A percentile compares a stretch with the other conserved stretches of the same genome.
phyloP scores from a whole-genome alignment of 2,888 invertebrate genomes.

The Limnephilus auricula region DNA sequence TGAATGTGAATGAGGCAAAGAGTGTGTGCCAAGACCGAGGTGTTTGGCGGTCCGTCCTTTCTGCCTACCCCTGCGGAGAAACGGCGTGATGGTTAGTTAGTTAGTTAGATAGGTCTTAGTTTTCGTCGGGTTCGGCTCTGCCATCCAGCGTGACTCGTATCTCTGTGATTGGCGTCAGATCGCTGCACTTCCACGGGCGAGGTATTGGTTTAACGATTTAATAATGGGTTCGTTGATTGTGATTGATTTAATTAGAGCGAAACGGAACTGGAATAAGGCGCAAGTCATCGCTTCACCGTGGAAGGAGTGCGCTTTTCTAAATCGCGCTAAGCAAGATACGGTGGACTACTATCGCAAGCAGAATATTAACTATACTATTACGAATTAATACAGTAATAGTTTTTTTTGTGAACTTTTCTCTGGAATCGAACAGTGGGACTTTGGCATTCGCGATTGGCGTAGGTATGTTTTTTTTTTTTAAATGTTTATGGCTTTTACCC shows the following conservation, averaged over 20 bases:
- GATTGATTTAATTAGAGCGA: slow-evolving; percentile 66
- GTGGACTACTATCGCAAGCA: neutral
- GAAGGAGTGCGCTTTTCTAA: slow-evolving; percentile 34
- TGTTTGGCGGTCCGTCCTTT: too few relatives aligned
- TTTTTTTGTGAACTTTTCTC: too few relatives aligned
- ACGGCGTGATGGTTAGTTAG: too few relatives aligned
- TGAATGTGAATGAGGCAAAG: too few relatives aligned
- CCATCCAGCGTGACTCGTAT: slow-evolving; percentile 32
- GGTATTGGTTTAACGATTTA: slow-evolving; percentile 63
- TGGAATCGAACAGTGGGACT: too few relatives aligned
- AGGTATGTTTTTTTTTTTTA: too few relatives aligned
- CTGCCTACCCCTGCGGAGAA: too few relatives aligned
- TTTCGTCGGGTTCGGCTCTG: neutral
- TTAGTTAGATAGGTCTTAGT: neutral
- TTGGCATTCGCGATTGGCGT: too few relatives aligned
- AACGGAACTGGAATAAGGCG: slow-evolving; percentile 56
- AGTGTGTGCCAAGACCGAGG: too few relatives aligned
- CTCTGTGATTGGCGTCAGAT: slow-evolving; percentile 33
- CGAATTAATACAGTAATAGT: too few relatives aligned
- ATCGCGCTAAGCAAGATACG: neutral
- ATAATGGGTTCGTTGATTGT: slow-evolving; percentile 63
- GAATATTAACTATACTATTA: too few relatives aligned
- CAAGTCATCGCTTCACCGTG: slow-evolving; percentile 54
- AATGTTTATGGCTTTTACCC: too few relatives aligned
- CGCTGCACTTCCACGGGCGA: slow-evolving; percentile 38